A percentile compares a stretch with the other conserved stretches of the same genome.
phyloP scores from a whole-genome alignment of 2,797 vertebrate genomes.

The Ctenopoma kingsleyae region DNA sequence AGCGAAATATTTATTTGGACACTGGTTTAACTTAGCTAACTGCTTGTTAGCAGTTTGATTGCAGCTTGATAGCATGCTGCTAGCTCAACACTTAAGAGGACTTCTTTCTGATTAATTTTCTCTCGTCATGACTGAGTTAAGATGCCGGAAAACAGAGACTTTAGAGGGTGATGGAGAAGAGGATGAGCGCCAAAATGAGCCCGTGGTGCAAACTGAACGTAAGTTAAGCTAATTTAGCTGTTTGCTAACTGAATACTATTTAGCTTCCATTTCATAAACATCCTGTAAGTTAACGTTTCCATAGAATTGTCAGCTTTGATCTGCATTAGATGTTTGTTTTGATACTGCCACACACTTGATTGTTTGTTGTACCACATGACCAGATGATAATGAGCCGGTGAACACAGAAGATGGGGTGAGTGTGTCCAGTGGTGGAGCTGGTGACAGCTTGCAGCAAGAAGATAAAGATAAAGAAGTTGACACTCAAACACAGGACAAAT shows the following conservation, averaged over 20 bases:
- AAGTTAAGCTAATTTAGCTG: slow-evolving; percentile 29
- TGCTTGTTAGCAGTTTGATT: slow-evolving; percentile 5
- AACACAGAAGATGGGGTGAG: slow-evolving; percentile 12
- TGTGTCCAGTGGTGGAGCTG: slow-evolving; percentile 10
- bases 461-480: slow-evolving; percentile 31
- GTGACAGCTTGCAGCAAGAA: slow-evolving; percentile 15
- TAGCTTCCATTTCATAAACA: slow-evolving; percentile 10
- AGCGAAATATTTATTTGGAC: background rate
- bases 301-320: background rate
- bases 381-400: slow-evolving; percentile 19
- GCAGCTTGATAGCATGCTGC: slow-evolving; percentile 68
- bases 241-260: slow-evolving; percentile 17
- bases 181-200: slow-evolving; percentile 6
- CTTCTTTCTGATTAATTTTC: slow-evolving; percentile 16
- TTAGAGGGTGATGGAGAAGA: slow-evolving; percentile 27
- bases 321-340: background rate
- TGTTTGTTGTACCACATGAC: background rate
- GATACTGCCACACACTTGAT: background rate
- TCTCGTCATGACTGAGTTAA: slow-evolving; percentile 75
- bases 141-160: slow-evolving; percentile 60
- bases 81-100: slow-evolving; percentile 1
- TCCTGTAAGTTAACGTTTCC: background rate
- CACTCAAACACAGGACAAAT: slow-evolving; percentile 18
- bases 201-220: slow-evolving; percentile 23
- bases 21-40: slow-evolving; percentile 18